These are phyloP conservation scores for Cryptus viduatorius DNA, from an alignment of 2,888 invertebrate species.

Conservation along the genomic window DNA sequence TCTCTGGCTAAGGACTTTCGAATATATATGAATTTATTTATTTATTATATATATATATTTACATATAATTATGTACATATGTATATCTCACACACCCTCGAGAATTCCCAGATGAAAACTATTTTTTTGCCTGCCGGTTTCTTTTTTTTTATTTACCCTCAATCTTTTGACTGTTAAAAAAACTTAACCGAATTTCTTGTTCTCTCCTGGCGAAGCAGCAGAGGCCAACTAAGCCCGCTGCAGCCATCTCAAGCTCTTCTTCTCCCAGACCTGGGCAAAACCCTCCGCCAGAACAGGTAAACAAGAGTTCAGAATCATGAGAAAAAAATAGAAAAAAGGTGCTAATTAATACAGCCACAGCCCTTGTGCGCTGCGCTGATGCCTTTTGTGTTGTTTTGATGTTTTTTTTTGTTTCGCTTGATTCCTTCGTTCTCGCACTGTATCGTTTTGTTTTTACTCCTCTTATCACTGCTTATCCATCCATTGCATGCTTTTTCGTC, in stretches of 20 bases:
- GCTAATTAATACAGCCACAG: constrained; percentile 71
- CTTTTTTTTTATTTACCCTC: constrained; percentile 57
- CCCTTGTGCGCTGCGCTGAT: constrained; percentile 74
- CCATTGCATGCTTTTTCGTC: constrained; percentile 62
- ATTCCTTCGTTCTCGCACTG: constrained; percentile 59
- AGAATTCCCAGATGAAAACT: constrained; percentile 54
- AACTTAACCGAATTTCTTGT: constrained; percentile 83
- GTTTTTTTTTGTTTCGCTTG: constrained; percentile 67
- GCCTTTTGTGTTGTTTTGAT: constrained; percentile 70
- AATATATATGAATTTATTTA: constrained; percentile 53
- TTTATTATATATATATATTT: constrained; percentile 16
- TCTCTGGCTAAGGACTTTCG: constrained; percentile 61
- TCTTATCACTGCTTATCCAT: constrained; percentile 40
- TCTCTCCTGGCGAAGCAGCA: constrained; percentile 85
- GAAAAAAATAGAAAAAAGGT: constrained; percentile 63
- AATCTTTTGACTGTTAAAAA: constrained; percentile 71
- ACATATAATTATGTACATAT: neutral
- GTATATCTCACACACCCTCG: constrained; percentile 55
- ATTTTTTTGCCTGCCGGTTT: constrained; percentile 63
- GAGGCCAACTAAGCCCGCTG: constrained; percentile 86
- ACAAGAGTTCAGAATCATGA: constrained; percentile 77
- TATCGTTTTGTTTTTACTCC: constrained; percentile 54
- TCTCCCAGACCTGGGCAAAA: constrained; percentile 86
- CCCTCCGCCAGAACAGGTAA: constrained; percentile 88
- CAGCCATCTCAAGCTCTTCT: constrained; percentile 86